phyloP scores from a whole-genome alignment of 2,113 vertebrate species.

The Danionella cerebrum region DNA sequence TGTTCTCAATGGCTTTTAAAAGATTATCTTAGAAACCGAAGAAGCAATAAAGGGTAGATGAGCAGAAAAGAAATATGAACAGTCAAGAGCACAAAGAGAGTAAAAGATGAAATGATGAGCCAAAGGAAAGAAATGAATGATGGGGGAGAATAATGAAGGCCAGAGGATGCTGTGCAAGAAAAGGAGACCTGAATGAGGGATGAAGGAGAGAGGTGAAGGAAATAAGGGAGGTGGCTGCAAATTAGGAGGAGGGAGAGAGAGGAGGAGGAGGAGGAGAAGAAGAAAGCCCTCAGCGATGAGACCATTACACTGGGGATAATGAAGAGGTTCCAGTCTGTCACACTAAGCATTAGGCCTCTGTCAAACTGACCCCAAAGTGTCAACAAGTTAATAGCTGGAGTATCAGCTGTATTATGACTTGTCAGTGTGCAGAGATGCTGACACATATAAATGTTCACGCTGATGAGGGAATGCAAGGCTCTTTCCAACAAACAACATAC shows the following conservation, averaged over 20 bases:
- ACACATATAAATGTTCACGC: conserved; percentile 54
- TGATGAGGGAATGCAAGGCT: no score
- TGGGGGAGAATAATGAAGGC: conserved; percentile 15
- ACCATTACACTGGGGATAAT: conserved; percentile 69
- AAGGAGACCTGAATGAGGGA: conserved; percentile 26
- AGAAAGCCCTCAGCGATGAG: conserved; percentile 61
- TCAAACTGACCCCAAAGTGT: conserved; percentile 73
- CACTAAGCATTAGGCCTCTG: conserved; percentile 68
- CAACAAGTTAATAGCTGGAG: conserved; percentile 74
- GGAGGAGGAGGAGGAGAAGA: conserved; percentile 28
- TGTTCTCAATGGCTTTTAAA: not conserved
- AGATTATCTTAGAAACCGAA: not conserved
- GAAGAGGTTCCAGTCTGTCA: conserved; percentile 76
- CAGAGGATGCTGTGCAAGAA: conserved; percentile 6
- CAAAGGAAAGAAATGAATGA: conserved; percentile 23
- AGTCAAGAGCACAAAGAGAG: conserved; percentile 25
- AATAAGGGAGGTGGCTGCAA: conserved; percentile 10
- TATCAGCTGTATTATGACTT: conserved; percentile 57
- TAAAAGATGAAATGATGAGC: conserved; percentile 20
- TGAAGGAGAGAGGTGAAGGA: conserved; percentile 33
- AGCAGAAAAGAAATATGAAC: not conserved
- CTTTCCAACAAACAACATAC: no score
- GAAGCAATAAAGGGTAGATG: not conserved
- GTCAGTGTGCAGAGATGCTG: conserved; percentile 50
- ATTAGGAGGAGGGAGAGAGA: not conserved